These are phyloP conservation scores for Whitmania pigra DNA, from an alignment of 1,140 invertebrate genomes.

Conservation along the genomic window DNA sequence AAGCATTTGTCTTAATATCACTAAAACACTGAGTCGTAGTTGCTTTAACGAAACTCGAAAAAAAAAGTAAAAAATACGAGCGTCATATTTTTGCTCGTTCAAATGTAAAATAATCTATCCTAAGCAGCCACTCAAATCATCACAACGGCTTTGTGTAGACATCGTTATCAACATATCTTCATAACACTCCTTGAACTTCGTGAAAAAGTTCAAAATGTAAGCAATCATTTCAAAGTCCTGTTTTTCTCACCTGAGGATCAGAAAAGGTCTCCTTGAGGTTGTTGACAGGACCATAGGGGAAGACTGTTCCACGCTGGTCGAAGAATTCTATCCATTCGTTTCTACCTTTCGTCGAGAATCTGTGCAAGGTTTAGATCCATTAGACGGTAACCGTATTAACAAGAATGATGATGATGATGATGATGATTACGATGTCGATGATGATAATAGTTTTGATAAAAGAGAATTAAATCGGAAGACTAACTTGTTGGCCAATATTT, in stretches of 20 bases:
- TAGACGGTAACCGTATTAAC: neutral
- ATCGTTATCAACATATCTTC: neutral
- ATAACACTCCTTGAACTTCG: neutral
- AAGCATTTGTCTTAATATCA: too few relatives aligned
- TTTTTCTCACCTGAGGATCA: conserved; percentile 60
- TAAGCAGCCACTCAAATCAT: neutral
- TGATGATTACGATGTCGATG: conserved; percentile 1
- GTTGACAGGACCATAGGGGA: conserved; percentile 83
- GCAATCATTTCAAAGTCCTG: too few relatives aligned
- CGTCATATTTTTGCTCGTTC: too few relatives aligned
- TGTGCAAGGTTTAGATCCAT: conserved; percentile 21
- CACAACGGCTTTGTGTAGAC: neutral
- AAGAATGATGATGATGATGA: neutral
- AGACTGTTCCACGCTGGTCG: conserved; percentile 50
- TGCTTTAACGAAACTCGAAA: too few relatives aligned
- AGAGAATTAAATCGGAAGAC: neutral
- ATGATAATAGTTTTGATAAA: neutral
- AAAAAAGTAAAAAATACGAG: too few relatives aligned
- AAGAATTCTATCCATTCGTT: conserved; percentile 64
- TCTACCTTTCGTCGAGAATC: conserved; percentile 56
- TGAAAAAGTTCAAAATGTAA: neutral
- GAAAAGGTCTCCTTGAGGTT: conserved; percentile 68
- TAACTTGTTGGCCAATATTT: conserved; percentile 45
- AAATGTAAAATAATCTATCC: too few relatives aligned
- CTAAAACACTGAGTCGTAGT: too few relatives aligned